Base-by-base conservation (phyloP, 23 tunicate species). In the Ciona savignyi region DNA sequence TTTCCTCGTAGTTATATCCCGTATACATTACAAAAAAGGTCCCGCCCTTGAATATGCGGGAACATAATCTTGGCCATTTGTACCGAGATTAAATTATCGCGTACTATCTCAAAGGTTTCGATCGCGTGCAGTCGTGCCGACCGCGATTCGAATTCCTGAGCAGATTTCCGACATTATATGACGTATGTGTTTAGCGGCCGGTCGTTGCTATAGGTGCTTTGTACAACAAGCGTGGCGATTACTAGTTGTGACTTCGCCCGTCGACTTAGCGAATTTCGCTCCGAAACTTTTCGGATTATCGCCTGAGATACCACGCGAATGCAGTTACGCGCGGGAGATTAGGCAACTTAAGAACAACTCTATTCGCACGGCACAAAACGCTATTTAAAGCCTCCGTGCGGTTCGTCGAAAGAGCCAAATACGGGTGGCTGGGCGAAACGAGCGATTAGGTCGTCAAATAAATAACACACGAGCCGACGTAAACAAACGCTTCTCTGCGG, bases 51-150 rank as follows among this genome's bases (percentile, higher is more conserved):
- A n/a, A n/a, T n/a, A n/a, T n/a, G n/a, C n/a, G n/a, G n/a, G n/a
- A n/a, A n/a, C n/a, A n/a, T n/a, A n/a, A 42, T 42, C 56, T 9
- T 42, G 56, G 56, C 56, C 9, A 15, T 42, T n/a, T n/a, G n/a
- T n/a, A n/a, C n/a, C n/a, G n/a, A 15, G 56, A 42, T 42, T 15
- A 15, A 42, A 42, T 42, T 42, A 42, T 42, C 56, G 56, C 56
- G 15, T 42, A 9, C 9, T 15, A 6, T 42, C 56, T 9, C 15
- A 9, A 42, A 42, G 15, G 56, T 15, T 9, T 6, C 1, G 49
- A 69, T 69, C 73, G 73, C 73, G 73, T 69, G 73, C 73, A 69
- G 33, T 23, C 73, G 49, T n/a, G 35, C 24, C 51, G 49, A 23
- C 73, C 73, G 73, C 73, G 49, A 4, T 35, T 15, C 29, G 24